These are phyloP conservation scores for Pteromalus puparum DNA, from an alignment of 1,140 invertebrate genomes.

Conservation along the genomic window DNA sequence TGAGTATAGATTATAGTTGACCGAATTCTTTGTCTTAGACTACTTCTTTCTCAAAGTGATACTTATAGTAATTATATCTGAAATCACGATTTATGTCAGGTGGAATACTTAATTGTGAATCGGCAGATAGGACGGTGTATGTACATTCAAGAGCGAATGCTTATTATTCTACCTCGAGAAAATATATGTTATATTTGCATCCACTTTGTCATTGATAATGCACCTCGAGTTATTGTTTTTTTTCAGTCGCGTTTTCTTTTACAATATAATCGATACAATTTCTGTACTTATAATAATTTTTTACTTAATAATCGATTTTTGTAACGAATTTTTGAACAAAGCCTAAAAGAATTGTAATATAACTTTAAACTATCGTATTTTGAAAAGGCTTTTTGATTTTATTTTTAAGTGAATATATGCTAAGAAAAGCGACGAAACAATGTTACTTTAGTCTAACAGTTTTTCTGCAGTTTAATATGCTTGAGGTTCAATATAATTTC, in stretches of 20 bases:
- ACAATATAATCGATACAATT: neutral
- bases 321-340: too few relatives aligned
- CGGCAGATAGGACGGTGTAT: neutral
- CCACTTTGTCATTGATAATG: neutral
- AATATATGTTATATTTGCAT: conserved; percentile 2
- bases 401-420: neutral
- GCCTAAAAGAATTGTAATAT: neutral
- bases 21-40: neutral
- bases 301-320: too few relatives aligned
- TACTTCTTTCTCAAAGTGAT: neutral
- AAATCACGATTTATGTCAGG: neutral
- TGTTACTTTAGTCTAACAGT: neutral
- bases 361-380: neutral
- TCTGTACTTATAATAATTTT: neutral
- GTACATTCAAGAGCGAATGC: neutral
- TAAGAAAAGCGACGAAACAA: too few relatives aligned
- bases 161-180: neutral
- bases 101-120: conserved; percentile 6
- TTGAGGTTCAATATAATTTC: neutral
- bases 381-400: neutral
- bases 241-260: neutral
- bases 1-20: conserved; percentile 51
- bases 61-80: neutral
- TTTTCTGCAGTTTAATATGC: neutral
- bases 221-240: neutral